Evolutionary conservation across 2,797 vertebrate species (phyloP).

Genomic region (Cyprinella venusta): DNA sequence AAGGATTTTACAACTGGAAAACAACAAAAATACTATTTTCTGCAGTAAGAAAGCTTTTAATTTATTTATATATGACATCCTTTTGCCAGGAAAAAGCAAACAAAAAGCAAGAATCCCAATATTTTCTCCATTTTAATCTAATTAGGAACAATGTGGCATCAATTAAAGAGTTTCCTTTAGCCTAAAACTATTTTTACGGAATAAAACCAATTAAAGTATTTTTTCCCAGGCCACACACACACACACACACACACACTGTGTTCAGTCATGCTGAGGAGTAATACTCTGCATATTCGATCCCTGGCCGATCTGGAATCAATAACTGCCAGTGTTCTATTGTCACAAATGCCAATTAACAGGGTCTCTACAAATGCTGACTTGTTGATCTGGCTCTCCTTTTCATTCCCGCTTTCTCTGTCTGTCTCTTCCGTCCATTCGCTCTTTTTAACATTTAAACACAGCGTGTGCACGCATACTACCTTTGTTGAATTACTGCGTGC

Average conservation of each 20-base stretch:
- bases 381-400: slow-evolving; percentile 62
- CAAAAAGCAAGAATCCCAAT: neutral
- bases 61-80: neutral
- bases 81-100: slow-evolving; percentile 13
- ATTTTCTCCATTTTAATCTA: neutral
- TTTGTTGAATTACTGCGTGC: slow-evolving; percentile 43
- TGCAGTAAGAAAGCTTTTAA: too few species aligned
- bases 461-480: neutral
- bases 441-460: slow-evolving; percentile 21
- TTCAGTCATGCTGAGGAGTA: slow-evolving; percentile 32
- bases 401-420: neutral
- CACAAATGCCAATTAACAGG: slow-evolving; percentile 78
- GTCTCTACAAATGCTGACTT: slow-evolving; percentile 66
- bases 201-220: slow-evolving; percentile 64
- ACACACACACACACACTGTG: slow-evolving; percentile 27
- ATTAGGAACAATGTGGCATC: slow-evolving; percentile 6
- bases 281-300: slow-evolving; percentile 64
- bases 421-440: slow-evolving; percentile 17
- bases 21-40: neutral
- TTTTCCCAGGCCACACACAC: slow-evolving; percentile 32
- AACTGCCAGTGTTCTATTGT: slow-evolving; percentile 73
- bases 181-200: slow-evolving; percentile 58
- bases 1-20: slow-evolving; percentile 2
- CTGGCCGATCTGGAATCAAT: slow-evolving; percentile 76
- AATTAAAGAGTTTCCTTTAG: slow-evolving; percentile 3